A percentile compares a stretch with the other conserved stretches of the same genome.
phyloP scores from a whole-genome alignment of 2,888 invertebrate species.

The Latrodectus elegans region DNA sequence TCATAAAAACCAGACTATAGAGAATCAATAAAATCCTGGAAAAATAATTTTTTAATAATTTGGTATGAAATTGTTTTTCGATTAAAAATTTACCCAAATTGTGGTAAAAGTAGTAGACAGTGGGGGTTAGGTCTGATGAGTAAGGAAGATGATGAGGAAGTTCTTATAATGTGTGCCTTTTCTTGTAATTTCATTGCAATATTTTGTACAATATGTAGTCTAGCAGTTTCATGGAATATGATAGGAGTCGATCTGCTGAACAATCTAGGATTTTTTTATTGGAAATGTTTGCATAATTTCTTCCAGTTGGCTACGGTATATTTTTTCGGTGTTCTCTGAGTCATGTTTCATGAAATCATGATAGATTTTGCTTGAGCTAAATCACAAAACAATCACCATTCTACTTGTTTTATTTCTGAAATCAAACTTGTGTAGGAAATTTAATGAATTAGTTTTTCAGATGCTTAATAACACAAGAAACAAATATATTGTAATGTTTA shows the following conservation, averaged over 20 bases:
- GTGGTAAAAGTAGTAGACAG: background rate
- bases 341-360: background rate
- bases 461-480: background rate
- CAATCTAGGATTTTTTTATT: background rate
- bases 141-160: background rate
- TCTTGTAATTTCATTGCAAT: background rate
- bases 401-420: background rate
- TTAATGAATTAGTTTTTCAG: background rate
- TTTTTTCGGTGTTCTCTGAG: background rate
- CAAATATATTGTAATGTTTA: background rate
- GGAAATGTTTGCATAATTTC: background rate
- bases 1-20: background rate
- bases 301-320: background rate
- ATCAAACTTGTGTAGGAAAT: background rate
- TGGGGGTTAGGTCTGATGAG: background rate
- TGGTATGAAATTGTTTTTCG: background rate
- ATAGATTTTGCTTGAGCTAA: background rate
- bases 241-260: background rate
- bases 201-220: background rate
- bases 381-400: background rate
- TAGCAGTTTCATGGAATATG: background rate
- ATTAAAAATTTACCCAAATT: background rate
- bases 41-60: background rate
- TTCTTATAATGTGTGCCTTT: too few relatives aligned
- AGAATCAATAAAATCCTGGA: slow-evolving; percentile 4